phyloP scores from a whole-genome alignment of 1,140 invertebrate genomes.

The Caerostris extrusa region DNA sequence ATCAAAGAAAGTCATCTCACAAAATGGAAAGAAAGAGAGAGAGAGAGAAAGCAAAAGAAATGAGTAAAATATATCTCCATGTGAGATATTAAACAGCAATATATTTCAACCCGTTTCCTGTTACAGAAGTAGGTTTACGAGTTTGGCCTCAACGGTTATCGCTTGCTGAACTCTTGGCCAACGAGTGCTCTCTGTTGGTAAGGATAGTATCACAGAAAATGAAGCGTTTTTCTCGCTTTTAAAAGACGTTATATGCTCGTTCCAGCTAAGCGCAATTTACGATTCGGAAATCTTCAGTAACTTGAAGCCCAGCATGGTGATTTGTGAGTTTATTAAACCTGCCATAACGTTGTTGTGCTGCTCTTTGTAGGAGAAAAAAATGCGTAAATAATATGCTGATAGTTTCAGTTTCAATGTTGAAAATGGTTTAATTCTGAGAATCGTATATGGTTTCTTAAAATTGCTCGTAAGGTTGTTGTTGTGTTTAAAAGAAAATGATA shows the following conservation, averaged over 20 bases:
- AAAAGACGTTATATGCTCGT: background rate
- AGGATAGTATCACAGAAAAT: slow-evolving; percentile 32
- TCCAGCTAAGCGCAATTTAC: slow-evolving; percentile 8
- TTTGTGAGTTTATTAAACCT: slow-evolving; percentile 61
- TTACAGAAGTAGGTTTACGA: slow-evolving; percentile 53
- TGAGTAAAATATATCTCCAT: background rate
- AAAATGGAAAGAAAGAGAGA: background rate
- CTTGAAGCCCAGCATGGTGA: background rate
- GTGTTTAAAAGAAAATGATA: too few relatives aligned
- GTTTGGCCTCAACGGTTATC: slow-evolving; percentile 41
- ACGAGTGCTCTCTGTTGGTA: background rate
- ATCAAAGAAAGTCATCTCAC: background rate
- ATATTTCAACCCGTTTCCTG: slow-evolving; percentile 5
- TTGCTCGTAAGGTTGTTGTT: too few relatives aligned
- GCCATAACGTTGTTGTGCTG: background rate
- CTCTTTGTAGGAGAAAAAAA: background rate
- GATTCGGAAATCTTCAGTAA: slow-evolving; percentile 17
- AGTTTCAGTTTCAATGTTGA: too few relatives aligned
- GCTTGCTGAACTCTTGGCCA: background rate
- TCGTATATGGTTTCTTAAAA: too few relatives aligned
- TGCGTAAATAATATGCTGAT: too few relatives aligned
- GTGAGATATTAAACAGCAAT: slow-evolving; percentile 13
- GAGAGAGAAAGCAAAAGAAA: background rate
- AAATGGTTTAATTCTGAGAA: too few relatives aligned
- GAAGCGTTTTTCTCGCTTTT: background rate